Conservation (phyloP, 2,113 vertebrate species). For the Oreochromis spilurus region DNA sequence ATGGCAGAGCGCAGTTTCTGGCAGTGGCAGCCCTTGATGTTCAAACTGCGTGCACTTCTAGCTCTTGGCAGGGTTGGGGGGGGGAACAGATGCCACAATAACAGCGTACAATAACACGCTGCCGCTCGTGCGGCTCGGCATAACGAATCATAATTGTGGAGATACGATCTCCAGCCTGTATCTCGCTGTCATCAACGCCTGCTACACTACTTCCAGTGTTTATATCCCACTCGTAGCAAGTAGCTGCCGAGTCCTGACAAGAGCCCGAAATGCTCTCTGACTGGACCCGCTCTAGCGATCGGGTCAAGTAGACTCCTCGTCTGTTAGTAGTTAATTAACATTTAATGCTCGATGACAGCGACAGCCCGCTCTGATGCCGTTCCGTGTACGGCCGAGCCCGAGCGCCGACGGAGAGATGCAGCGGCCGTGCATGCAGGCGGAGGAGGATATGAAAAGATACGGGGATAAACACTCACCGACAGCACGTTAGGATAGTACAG, state of each 20-base stretch:
- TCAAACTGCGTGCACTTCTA: slow-evolving; percentile 47
- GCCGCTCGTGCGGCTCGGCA: slow-evolving; percentile 2
- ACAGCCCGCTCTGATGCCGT: slow-evolving; percentile 1
- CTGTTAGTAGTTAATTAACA: slow-evolving; percentile 61
- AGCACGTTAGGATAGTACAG: slow-evolving; percentile 75
- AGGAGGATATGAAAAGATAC: slow-evolving; percentile 14
- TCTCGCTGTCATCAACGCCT: slow-evolving; percentile 22
- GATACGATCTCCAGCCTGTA: slow-evolving; percentile 20
- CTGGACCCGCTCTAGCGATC: slow-evolving; percentile 30
- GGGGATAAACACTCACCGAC: slow-evolving; percentile 68
- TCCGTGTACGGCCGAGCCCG: slow-evolving; percentile 1
- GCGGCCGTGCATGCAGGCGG: not conserved
- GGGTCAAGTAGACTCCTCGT: slow-evolving; percentile 60
- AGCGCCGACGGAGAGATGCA: not conserved
- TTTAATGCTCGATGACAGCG: slow-evolving; percentile 55
- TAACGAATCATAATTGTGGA: slow-evolving; percentile 10
- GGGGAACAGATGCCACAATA: slow-evolving; percentile 64
- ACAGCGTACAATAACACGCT: slow-evolving; percentile 32
- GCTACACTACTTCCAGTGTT: slow-evolving; percentile 8
- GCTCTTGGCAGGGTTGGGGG: slow-evolving; percentile 39
- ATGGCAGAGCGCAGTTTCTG: slow-evolving; percentile 53
- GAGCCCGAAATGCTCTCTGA: slow-evolving; percentile 32
- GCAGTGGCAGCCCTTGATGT: slow-evolving; percentile 55
- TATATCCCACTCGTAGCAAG: not conserved
- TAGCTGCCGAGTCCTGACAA: not conserved